Evolutionary conservation across 2,113 vertebrate species (phyloP).

Genomic region (Callithrix jacchus): DNA sequence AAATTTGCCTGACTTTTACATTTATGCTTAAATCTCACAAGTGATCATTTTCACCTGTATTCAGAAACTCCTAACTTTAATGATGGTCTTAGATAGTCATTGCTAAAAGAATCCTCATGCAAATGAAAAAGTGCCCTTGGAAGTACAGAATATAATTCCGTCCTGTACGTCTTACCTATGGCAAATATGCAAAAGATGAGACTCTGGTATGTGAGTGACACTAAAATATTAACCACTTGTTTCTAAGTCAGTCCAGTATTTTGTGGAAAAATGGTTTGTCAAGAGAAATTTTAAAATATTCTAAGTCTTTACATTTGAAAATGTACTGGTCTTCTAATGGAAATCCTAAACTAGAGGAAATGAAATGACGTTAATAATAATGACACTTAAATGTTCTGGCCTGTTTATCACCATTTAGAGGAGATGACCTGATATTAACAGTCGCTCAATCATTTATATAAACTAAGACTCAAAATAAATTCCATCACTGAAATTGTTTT

Average conservation of each 20-base stretch:
- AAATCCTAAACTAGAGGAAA: background rate
- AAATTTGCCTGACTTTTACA: background rate
- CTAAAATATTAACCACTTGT: background rate
- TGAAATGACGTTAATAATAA: background rate
- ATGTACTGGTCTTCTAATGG: background rate
- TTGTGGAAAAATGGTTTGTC: background rate
- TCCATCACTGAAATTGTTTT: background rate
- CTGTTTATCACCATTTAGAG: background rate
- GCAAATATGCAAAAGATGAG: background rate
- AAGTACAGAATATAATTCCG: background rate
- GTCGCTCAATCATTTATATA: background rate
- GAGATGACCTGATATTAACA: background rate
- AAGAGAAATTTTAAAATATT: background rate
- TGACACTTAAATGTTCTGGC: background rate
- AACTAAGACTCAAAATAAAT: conserved; percentile 37
- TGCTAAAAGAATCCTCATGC: background rate
- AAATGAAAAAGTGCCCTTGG: background rate
- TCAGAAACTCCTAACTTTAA: background rate
- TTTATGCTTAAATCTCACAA: background rate
- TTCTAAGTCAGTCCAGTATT: background rate
- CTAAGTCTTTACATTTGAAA: conserved; percentile 3
- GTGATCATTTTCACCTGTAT: background rate
- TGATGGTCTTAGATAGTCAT: background rate
- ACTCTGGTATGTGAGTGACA: background rate
- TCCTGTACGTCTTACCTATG: background rate